Evolutionary conservation across 1,140 invertebrate species (phyloP), one percentile per base, ranked within the genome.

Genomic region (Ceratina australensis): DNA sequence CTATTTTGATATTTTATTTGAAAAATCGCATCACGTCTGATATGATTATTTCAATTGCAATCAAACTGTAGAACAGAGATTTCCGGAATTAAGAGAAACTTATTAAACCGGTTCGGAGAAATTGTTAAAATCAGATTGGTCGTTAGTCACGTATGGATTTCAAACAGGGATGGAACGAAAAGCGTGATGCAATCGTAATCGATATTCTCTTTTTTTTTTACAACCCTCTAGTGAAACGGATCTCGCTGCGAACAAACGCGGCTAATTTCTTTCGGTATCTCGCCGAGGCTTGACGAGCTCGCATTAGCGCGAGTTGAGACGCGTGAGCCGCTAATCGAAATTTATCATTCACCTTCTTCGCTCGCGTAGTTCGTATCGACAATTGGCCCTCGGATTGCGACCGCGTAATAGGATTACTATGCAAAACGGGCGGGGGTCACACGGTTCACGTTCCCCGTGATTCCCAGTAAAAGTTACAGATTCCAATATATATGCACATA

Each of bases 71-170:
- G 2, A 5, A 1, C 33, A 8, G 33, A n/a, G 33, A 42, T 42
- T 10, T 10, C 10, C 33, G 33, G 10, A 42, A 42, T 42, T 42
- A 10, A 7, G 33, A 5, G 33, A 42, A 42, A 42, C 0, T 42
- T 10, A 10, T 42, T 42, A 10, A 10, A 33, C 33, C 64, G 20
- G 20, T 13, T n/a, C 28, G 42, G 33, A 33, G 78, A 72, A 80
- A 78, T 66, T 71, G 66, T 50, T 74, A 50, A 74, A 81, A 74
- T 49, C 59, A 16, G 18, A 69, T 79, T 71, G 57, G 7, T n/a
- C 22, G 22, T 49, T 22, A 69, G 80, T 76, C 77, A 82, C 82
- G 80, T 83, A 68, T n/a, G n/a, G n/a, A n/a, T 56, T 57, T 57
- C 75, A 85, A 85, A 85, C 74, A 82, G 24, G 10, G 15, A 67